Percentiles rank a stretch among this genome's conserved stretches.
Conservation (phyloP, 35 echinoderm and acorn worm species). For the Diadema setosum region DNA sequence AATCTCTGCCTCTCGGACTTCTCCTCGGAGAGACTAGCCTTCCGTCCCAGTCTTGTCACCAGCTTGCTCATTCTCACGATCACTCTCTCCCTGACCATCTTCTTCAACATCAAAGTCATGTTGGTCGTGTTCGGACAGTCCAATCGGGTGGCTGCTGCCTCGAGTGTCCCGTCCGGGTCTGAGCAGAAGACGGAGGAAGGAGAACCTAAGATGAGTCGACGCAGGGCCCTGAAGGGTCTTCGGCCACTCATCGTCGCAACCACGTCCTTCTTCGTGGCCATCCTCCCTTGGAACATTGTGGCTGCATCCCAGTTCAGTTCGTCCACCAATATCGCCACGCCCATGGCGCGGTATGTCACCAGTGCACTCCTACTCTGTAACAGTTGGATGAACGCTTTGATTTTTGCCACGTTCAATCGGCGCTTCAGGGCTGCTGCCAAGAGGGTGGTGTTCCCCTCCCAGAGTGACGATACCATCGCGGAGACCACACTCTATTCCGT, state of each 20-base stretch:
- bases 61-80: background rate
- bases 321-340: background rate
- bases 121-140: background rate
- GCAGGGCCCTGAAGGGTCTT: background rate
- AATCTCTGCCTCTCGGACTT: constrained; percentile 2
- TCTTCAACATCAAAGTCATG: background rate
- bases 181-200: background rate
- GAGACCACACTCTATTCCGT: too few relatives aligned
- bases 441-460: background rate
- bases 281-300: background rate
- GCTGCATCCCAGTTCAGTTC: background rate
- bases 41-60: constrained; percentile 4
- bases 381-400: background rate
- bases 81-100: background rate
- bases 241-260: background rate
- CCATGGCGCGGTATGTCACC: background rate
- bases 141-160: background rate
- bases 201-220: background rate
- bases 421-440: background rate
- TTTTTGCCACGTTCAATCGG: background rate
- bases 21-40: background rate
- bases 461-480: too few relatives aligned
- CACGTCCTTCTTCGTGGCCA: background rate
- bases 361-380: background rate
- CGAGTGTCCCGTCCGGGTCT: background rate